A percentile compares a stretch with the other conserved stretches of the same genome.
phyloP scores from a whole-genome alignment of 1,140 invertebrate species.

The Panagrolaimus sp. region DNA sequence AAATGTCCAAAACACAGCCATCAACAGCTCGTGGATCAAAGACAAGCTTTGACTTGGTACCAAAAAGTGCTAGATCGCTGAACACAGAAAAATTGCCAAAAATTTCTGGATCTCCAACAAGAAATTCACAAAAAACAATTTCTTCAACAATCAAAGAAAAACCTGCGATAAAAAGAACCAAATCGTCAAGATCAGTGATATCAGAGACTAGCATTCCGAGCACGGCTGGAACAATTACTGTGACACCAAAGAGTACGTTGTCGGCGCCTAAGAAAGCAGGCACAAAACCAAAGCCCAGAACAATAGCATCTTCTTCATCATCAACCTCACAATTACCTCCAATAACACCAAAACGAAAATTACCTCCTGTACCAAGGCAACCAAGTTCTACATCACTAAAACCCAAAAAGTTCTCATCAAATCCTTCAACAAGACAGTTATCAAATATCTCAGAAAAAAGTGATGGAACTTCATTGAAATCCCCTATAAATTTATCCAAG shows the following conservation, averaged over 20 bases:
- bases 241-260: background rate
- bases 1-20: background rate
- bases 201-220: background rate
- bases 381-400: background rate
- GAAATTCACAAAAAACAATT: too few species aligned
- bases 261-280: too few species aligned
- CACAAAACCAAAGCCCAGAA: background rate
- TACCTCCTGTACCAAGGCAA: constrained; percentile 3
- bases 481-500: background rate
- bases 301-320: background rate
- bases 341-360: background rate
- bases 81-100: too few species aligned
- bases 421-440: constrained; percentile 1
- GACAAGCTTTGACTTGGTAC: too few species aligned
- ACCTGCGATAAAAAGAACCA: background rate
- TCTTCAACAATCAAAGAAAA: too few species aligned
- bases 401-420: constrained; percentile 2
- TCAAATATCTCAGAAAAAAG: background rate
- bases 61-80: too few species aligned
- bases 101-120: too few species aligned
- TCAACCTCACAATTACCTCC: too few species aligned
- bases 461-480: background rate
- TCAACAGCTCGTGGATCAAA: background rate
- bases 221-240: background rate
- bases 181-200: background rate